Percentiles rank a stretch among this genome's conserved stretches.
These are phyloP conservation scores for Castor canadensis DNA, from an alignment of 2,113 vertebrate species.

Conservation along the genomic window DNA sequence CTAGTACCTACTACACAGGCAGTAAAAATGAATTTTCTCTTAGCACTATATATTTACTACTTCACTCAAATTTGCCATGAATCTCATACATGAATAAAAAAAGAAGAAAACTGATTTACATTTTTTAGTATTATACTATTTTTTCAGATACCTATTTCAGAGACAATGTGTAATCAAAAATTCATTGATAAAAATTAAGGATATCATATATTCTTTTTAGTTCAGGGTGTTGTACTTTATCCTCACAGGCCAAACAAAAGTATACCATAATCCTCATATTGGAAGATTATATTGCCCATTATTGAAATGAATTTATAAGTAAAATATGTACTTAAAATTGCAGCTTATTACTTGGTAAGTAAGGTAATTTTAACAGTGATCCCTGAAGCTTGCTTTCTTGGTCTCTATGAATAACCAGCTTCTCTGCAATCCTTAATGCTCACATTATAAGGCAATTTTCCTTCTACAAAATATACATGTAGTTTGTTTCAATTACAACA, in stretches of 20 bases:
- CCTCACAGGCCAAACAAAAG: not conserved
- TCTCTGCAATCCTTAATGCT: not conserved
- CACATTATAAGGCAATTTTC: not conserved
- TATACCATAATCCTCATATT: not conserved
- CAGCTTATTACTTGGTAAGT: not conserved
- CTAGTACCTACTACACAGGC: not conserved
- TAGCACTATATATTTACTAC: not conserved
- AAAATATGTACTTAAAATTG: not conserved
- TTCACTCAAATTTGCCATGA: no score
- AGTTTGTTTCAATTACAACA: slow-evolving; percentile 4
- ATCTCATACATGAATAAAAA: no score
- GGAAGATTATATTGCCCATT: not conserved
- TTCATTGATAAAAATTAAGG: not conserved
- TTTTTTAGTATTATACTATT: not conserved
- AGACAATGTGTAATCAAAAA: not conserved
- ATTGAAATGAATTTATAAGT: not conserved
- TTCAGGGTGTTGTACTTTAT: not conserved
- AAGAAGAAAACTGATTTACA: not conserved
- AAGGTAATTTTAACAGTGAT: not conserved
- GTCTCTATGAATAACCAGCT: not conserved
- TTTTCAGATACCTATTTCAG: not conserved
- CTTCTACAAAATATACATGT: not conserved
- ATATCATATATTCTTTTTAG: not conserved
- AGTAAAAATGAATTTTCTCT: not conserved
- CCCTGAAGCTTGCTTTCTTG: not conserved